Conservation (phyloP, 2,113 vertebrate species). For the Struthio camelus region DNA sequence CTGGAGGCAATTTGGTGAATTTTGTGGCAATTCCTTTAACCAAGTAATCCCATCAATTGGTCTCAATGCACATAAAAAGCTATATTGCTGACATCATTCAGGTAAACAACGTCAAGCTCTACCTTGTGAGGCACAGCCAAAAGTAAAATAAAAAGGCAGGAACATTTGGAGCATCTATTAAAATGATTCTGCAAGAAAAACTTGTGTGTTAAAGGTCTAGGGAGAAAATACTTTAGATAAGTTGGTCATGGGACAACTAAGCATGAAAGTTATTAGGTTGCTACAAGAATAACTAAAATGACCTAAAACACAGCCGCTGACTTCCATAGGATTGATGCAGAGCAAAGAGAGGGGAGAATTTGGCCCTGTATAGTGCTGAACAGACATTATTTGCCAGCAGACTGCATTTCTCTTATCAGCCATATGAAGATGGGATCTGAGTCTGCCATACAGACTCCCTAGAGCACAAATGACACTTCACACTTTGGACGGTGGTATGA, state of each 20-base stretch:
- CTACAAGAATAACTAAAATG: background rate
- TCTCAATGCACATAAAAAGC: background rate
- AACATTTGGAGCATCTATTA: background rate
- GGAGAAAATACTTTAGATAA: background rate
- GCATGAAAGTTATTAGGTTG: background rate
- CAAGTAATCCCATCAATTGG: background rate
- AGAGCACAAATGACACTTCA: background rate
- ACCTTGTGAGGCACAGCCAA: background rate
- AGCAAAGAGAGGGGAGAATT: background rate
- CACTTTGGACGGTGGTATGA: background rate
- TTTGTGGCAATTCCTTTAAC: background rate
- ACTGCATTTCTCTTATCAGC: rapidly evolving
- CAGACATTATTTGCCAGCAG: background rate
- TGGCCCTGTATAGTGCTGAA: background rate
- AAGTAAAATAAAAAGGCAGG: background rate
- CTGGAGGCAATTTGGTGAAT: background rate
- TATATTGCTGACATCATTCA: background rate
- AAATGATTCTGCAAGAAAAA: background rate
- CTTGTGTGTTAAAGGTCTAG: background rate
- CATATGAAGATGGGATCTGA: background rate
- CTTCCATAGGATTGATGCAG: background rate
- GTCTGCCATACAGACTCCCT: background rate
- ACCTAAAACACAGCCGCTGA: background rate
- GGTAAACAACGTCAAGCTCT: background rate
- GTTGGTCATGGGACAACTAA: background rate